These are phyloP conservation scores for Papilio xuthus DNA, from an alignment of 1,140 invertebrate genomes.

Conservation along the genomic window DNA sequence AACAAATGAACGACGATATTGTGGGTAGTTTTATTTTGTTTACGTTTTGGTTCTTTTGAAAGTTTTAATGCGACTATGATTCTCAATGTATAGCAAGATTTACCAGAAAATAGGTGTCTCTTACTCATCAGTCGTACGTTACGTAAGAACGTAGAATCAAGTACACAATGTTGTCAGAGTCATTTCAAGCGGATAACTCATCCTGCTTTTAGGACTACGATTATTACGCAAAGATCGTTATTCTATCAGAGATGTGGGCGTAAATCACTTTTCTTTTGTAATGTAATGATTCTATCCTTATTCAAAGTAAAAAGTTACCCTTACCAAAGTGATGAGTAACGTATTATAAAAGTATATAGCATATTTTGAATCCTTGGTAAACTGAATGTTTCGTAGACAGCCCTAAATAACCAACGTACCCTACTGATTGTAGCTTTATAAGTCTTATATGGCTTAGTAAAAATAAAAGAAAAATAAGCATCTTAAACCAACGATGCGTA, in stretches of 20 bases:
- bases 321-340: neutral
- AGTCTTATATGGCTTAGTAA: neutral
- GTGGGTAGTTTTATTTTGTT: conserved; percentile 5
- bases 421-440: neutral
- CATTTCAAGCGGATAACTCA: neutral
- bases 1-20: conserved; percentile 16
- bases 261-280: too few species aligned
- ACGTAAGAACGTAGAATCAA: neutral
- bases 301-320: neutral
- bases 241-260: too few species aligned
- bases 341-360: neutral
- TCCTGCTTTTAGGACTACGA: neutral
- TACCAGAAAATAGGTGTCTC: neutral
- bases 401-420: neutral
- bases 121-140: neutral
- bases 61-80: conserved; percentile 17
- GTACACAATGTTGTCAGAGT: neutral
- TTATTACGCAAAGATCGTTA: neutral
- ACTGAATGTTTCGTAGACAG: neutral
- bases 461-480: neutral
- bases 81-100: conserved; percentile 3
- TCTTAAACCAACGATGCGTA: too few species aligned
- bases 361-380: neutral
- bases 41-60: conserved; percentile 1
- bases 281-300: too few species aligned